phyloP scores from a whole-genome alignment of 2,797 vertebrate genomes.

The Carapus acus region DNA sequence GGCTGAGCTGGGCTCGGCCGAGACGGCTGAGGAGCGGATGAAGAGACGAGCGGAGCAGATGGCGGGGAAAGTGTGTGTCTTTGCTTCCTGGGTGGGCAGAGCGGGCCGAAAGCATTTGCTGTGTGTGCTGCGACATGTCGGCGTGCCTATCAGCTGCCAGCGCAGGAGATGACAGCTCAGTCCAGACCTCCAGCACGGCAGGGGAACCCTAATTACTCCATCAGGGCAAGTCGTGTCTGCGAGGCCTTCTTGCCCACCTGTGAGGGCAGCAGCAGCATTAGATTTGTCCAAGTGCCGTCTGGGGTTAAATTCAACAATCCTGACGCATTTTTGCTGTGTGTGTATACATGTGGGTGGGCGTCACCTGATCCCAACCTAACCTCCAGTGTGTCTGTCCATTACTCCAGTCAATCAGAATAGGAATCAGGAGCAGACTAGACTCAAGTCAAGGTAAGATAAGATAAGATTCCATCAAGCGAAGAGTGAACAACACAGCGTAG shows the following conservation, averaged over 20 bases:
- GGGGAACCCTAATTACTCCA: conserved; percentile 55
- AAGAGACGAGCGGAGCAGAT: conserved; percentile 14
- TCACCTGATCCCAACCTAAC: conserved; percentile 32
- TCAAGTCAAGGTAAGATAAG: too few relatives aligned
- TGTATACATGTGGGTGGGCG: too few relatives aligned
- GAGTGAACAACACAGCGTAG: too few relatives aligned
- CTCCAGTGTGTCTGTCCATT: too few relatives aligned
- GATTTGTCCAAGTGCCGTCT: conserved; percentile 20
- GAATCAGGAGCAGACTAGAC: too few relatives aligned
- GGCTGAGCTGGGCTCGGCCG: conserved; percentile 31
- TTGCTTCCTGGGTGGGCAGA: conserved; percentile 50
- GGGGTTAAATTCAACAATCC: conserved; percentile 20
- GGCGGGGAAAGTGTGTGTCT: conserved; percentile 22
- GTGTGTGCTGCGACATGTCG: conserved; percentile 45
- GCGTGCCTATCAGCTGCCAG: conserved; percentile 47
- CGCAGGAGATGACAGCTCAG: conserved; percentile 46
- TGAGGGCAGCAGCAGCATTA: conserved; percentile 16
- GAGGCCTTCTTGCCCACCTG: conserved; percentile 5
- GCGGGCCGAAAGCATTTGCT: conserved; percentile 20
- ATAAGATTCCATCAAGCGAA: too few relatives aligned
- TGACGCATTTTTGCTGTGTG: too few relatives aligned
- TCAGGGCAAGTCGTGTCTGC: conserved; percentile 44
- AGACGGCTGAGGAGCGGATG: conserved; percentile 17
- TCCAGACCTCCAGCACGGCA: conserved; percentile 57
- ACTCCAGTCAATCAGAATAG: too few relatives aligned